Evolutionary conservation across 2,888 invertebrate genomes (phyloP).

Genomic region (Allacma fusca): DNA sequence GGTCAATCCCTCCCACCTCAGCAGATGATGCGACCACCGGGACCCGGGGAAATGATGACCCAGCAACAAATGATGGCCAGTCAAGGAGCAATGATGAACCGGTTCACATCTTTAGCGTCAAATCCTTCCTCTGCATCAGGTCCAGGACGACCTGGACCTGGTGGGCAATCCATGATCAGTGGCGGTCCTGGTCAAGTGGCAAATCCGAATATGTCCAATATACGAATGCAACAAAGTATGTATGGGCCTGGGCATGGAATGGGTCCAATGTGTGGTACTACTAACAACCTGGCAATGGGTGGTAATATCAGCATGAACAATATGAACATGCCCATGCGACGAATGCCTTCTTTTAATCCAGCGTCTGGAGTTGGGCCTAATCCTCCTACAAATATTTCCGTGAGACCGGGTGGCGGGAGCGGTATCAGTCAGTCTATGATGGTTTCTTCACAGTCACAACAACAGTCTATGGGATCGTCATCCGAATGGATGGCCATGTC

Average conservation of each 20-base stretch:
- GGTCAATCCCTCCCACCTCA: constrained; percentile 42
- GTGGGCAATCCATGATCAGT: constrained; percentile 20
- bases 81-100: constrained; percentile 36
- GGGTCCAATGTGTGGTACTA: constrained; percentile 14
- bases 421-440: constrained; percentile 47
- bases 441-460: constrained; percentile 38
- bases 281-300: constrained; percentile 30
- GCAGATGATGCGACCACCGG: constrained; percentile 51
- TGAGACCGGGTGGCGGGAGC: constrained; percentile 31
- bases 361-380: constrained; percentile 18
- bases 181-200: constrained; percentile 25
- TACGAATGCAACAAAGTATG: constrained; percentile 45
- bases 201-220: constrained; percentile 43
- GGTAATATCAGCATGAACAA: constrained; percentile 31
- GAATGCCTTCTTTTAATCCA: constrained; percentile 44
- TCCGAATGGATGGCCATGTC: constrained; percentile 48
- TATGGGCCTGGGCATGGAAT: constrained; percentile 30
- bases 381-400: constrained; percentile 23
- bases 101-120: constrained; percentile 33
- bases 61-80: constrained; percentile 38
- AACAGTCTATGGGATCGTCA: constrained; percentile 44
- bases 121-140: constrained; percentile 40
- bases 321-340: constrained; percentile 45
- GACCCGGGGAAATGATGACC: constrained; percentile 46
- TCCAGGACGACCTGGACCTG: constrained; percentile 43